Conservation (phyloP, 2,888 invertebrate genomes). For the Dryadula phaetusa region DNA sequence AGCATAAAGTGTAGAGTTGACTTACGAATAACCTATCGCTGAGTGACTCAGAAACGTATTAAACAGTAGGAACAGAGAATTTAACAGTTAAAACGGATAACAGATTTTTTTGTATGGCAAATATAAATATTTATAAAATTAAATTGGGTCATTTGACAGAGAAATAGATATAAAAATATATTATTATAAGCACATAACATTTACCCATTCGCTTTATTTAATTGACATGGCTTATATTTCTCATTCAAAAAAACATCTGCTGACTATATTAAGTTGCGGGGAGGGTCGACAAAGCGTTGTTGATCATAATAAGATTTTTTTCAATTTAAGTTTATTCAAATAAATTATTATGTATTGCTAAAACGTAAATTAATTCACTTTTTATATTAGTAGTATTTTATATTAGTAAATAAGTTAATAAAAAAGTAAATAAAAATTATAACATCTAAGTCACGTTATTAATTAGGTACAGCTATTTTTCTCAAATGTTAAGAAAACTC, state of each 20-base stretch:
- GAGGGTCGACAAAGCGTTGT: constrained; percentile 7
- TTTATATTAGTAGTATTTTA: constrained; percentile 1
- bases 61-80: not conserved
- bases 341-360: not conserved
- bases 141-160: not conserved
- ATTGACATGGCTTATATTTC: not conserved
- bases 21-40: constrained; percentile 21
- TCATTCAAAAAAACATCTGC: constrained; percentile 31
- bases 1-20: constrained; percentile 27
- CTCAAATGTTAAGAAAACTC: not conserved
- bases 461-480: not conserved
- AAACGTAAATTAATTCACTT: not conserved
- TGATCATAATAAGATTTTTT: not conserved
- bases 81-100: not conserved
- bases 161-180: not conserved
- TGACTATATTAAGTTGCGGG: constrained; percentile 13
- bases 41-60: constrained; percentile 24
- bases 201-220: not conserved
- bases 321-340: not conserved
- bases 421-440: not conserved
- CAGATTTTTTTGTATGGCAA: not conserved
- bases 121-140: not conserved
- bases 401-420: too few relatives aligned
- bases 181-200: not conserved
- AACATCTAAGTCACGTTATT: not conserved